Conservation (phyloP, 2,888 invertebrate genomes). For the Synergus japonicus region DNA sequence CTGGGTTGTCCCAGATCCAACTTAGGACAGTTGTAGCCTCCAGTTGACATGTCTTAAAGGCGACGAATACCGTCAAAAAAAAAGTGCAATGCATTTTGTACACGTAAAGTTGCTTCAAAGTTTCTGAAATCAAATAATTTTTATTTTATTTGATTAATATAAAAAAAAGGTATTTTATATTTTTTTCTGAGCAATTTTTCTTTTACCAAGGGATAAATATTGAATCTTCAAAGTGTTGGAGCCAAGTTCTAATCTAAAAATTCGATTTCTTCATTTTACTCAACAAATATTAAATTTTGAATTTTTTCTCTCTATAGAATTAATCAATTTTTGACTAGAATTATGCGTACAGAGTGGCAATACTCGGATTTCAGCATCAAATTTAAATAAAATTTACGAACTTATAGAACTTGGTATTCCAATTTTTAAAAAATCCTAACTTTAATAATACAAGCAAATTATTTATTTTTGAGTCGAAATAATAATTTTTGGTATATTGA, state of each 20-base stretch:
- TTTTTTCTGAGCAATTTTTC: neutral
- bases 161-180: neutral
- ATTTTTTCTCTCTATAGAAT: too few species aligned
- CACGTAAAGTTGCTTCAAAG: neutral
- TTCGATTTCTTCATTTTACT: too few species aligned
- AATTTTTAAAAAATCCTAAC: too few species aligned
- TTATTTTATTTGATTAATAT: neutral
- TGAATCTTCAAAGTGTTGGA: too few species aligned
- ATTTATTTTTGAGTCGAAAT: neutral
- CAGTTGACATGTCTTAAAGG: constrained; percentile 16
- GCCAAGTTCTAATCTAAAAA: too few species aligned
- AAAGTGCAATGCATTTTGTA: neutral
- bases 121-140: neutral
- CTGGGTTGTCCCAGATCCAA: constrained; percentile 71
- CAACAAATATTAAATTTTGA: too few species aligned
- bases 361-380: too few species aligned
- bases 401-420: too few species aligned
- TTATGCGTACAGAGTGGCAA: too few species aligned
- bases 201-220: neutral
- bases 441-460: too few species aligned
- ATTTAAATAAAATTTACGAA: too few species aligned
- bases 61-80: constrained; percentile 4
- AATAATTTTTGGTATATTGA: neutral
- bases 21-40: constrained; percentile 63
- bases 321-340: too few species aligned